Evolutionary conservation across 2,113 vertebrate genomes (phyloP).

Genomic region (Grantiella picta): DNA sequence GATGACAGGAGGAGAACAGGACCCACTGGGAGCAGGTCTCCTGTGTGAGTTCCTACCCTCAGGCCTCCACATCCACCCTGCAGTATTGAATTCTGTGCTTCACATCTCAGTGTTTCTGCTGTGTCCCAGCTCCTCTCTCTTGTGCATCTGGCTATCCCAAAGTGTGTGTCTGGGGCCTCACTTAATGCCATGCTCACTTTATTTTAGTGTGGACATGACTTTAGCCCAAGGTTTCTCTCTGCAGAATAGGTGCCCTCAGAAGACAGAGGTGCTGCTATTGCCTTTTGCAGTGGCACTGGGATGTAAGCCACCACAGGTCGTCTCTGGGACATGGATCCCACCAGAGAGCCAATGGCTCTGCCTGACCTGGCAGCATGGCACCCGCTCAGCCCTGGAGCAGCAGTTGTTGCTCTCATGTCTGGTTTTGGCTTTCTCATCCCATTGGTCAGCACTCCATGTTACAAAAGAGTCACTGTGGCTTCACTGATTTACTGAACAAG

Average conservation of each 20-base stretch:
- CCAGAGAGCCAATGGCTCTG: neutral
- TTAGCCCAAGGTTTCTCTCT: neutral
- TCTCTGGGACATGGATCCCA: neutral
- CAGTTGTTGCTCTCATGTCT: fast-evolving
- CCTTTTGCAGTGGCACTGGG: neutral
- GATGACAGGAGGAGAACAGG: neutral
- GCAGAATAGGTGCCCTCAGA: neutral
- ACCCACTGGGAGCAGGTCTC: neutral
- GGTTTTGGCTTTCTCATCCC: neutral
- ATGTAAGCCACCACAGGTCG: neutral
- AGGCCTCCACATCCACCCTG: neutral
- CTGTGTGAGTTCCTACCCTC: neutral
- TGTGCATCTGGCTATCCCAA: fast-evolving
- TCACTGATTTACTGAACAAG: neutral
- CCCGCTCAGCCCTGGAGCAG: neutral
- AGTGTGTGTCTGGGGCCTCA: fast-evolving
- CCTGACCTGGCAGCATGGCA: neutral
- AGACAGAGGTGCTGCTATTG: fast-evolving
- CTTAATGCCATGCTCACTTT: neutral
- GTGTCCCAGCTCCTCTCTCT: neutral
- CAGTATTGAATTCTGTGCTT: fast-evolving
- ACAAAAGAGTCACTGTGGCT: neutral
- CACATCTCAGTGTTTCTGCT: neutral
- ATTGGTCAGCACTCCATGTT: fast-evolving
- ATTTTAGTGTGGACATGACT: neutral